Evolutionary conservation across 2,888 invertebrate genomes (phyloP), one percentile per base, ranked within the genome.

Genomic region (Scaptomyza tumidula): DNA sequence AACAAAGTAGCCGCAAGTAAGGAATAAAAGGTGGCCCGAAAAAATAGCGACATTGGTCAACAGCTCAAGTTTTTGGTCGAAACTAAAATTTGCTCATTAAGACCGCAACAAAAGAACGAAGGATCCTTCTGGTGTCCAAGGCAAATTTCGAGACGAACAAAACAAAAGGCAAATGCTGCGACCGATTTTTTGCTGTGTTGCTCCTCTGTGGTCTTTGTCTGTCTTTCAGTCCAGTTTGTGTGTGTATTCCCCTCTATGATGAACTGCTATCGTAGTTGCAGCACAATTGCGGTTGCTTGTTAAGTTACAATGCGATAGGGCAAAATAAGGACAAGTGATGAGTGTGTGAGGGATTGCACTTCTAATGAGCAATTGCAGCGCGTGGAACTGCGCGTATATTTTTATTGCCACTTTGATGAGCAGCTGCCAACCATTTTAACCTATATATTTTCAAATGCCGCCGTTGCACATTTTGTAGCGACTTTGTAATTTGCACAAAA

Each of bases 321-420:
- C 33, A 37, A 52, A 33, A 27, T 35, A 29, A 1, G 11, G 29
- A 27, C 2, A 14, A 16, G 16, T 14, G n/a, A 13, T 6, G 6
- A 24, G 4, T 9, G 4, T 33, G 33, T 33, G 9, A 1, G 14
- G 14, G 9, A 7, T 43, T 19, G 46, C 62, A 58, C 35, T 71
- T 58, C 54, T 77, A 71, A 86, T 80, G 78, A 72, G 78, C 75
- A 61, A 75, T 76, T 81, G 29, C 73, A 66, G 75, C 53, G 62
- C 65, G 53, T 62, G 65, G 62, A 69, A 68, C 52, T 58, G 71
- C 61, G 63, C 80, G 63, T 80, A 79, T 84, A 87, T 88, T 82
- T 41, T 87, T 85, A 84, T 87, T 85, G 88, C 88, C 83, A 75
- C 86, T 84, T 84, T 87, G 83, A 82, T 71, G 86, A 71, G 80